Base-by-base conservation (phyloP, 2,888 invertebrate genomes). In the Eulithis prunata region DNA sequence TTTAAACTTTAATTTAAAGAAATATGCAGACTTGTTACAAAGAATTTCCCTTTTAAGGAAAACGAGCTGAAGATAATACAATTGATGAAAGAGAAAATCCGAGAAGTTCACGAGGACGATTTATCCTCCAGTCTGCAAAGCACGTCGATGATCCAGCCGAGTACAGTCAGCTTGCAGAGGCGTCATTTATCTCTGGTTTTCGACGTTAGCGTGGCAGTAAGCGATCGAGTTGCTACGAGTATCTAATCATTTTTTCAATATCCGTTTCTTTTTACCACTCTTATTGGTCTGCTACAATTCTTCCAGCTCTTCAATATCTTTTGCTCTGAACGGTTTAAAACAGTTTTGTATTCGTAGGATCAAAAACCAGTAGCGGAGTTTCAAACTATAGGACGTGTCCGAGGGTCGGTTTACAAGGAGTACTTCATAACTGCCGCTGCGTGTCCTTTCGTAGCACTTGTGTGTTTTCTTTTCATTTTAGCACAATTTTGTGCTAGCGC, bases 401-500 rank as follows among this genome's bases (percentile, higher is more conserved):
- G 77, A 14, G 80, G 89, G 1, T 86, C 89, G 5, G 85, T 91
- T 28, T 92, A 91, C 67, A 83, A 79, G n/a, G 88, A 92, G 56
- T 93, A 91, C 69, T 90, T 90, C 68, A 71, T 85, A 67, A 84
- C 89, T 0, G 90, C 86, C 4, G 86, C 86, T 2, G 71, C 86
- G 0, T 86, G 85, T 55, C 78, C 81, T 2, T 81, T 79, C 65
- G 86, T 85, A 8, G 61, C 69, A 28, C 28, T 88, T 1, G 91
- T 90, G 3, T 69, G 79, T n/a, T 69, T 84, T 8, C 78, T 88
- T 84, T 93, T 92, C 66, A 8, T 96, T 0, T 56, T 95, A 3
- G 94, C 96, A 4, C 96, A 97, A 84, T 78, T 82, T 55, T 90
- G 86, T 70, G 92, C 91, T 0, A 92, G 92, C 67, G 85, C 83